Base-by-base conservation (phyloP, 92 coral and sea anemone species). In the Ricordea florida region DNA sequence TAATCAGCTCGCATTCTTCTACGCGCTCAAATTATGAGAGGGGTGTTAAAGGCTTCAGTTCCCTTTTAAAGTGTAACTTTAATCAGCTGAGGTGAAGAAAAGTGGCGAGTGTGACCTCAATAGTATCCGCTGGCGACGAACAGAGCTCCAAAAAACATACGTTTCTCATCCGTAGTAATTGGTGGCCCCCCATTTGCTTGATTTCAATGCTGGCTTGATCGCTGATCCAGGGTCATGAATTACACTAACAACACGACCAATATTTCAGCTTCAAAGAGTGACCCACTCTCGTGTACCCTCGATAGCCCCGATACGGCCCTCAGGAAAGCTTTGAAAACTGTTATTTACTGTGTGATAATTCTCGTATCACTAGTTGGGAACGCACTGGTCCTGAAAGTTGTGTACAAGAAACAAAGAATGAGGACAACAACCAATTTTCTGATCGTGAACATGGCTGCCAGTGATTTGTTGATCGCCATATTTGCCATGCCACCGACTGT, bases 371-470 rank as follows among this genome's bases (percentile, higher is more conserved):
- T 73, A 17, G 5, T 59, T 20, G 80, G 80, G 42, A 73, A 73
- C 37, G n/a, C 70, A 17, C 20, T 73, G 48, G 80, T 73, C 44
- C 32, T 73, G 26, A 9, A 46, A 10, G 80, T 73, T 58, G 80
- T 73, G 26, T 44, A 59, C 26, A 73, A 46, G 70, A 59, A 17
- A 27, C 67, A 34, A 21, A 17, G 80, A 44, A 73, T 73, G 80
- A 43, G 71, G 24, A 73, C 80, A 1, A 73, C 80, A 5, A 73
- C 80, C 10, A 73, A 73, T 48, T 58, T 59, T 36, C 7, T 73
- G 57, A 73, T 73, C 9, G 80, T 45, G 2, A 73, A 60, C 34
- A 73, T 73, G 80, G 80, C 80, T 2, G 56, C 36, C 27, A 57
- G 69, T 11, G 80, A 73, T 27, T 31, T 73, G n/a, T 30, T 73